Conservation (phyloP, 2,888 invertebrate species). For the Bursaphelenchus okinawaensis region DNA sequence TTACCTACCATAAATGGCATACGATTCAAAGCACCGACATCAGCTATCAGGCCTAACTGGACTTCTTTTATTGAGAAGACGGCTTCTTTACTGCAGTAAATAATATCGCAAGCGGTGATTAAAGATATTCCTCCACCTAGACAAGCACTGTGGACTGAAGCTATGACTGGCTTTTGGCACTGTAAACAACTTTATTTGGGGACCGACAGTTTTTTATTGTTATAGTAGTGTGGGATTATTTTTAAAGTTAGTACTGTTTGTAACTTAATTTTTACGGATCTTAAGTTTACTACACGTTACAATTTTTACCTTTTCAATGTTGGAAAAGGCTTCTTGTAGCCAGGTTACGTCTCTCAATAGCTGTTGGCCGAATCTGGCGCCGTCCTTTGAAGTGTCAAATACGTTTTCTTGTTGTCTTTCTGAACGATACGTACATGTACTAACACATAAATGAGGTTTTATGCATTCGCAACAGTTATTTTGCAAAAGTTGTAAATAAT, state of each 20-base stretch:
- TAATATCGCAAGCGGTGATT: conserved; percentile 81
- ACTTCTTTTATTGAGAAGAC: conserved; percentile 82
- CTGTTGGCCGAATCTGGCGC: conserved; percentile 29
- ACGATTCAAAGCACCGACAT: conserved; percentile 87
- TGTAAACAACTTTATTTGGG: conserved; percentile 45
- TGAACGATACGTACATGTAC: too few species aligned
- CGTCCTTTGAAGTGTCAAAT: conserved; percentile 15
- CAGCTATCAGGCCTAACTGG: conserved; percentile 78
- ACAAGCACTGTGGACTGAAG: conserved; percentile 79
- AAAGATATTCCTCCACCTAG: conserved; percentile 86
- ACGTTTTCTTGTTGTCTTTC: background rate
- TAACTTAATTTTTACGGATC: too few species aligned
- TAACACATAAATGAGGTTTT: too few species aligned
- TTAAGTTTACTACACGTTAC: too few species aligned
- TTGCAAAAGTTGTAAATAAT: too few species aligned
- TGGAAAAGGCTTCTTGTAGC: conserved; percentile 37
- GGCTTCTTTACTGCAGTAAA: conserved; percentile 81
- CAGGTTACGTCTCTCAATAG: conserved; percentile 25
- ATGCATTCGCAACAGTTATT: too few species aligned
- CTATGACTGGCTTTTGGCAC: conserved; percentile 84
- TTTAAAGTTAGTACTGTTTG: too few species aligned
- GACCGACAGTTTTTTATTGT: background rate
- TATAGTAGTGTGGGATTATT: background rate
- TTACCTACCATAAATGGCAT: conserved; percentile 84
- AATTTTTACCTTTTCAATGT: conserved; percentile 36